phyloP scores from a whole-genome alignment of 2,888 invertebrate genomes.

The Microchrysa polita region DNA sequence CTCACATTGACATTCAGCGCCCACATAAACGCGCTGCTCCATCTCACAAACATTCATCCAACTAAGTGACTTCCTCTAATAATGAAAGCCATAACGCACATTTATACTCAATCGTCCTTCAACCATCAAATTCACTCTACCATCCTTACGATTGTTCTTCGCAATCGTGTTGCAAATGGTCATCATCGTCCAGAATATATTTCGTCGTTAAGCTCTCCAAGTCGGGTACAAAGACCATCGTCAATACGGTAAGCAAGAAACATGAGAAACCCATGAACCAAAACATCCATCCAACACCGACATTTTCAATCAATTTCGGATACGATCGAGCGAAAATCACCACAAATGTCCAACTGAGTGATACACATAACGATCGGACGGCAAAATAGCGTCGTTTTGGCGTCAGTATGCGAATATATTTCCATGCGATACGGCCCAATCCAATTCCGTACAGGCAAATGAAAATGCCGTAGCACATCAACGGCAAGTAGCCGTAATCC shows the following conservation, averaged over 20 bases:
- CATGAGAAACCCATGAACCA: slow-evolving; percentile 73
- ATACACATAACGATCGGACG: slow-evolving; percentile 43
- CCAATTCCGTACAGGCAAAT: slow-evolving; percentile 48
- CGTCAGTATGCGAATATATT: slow-evolving; percentile 45
- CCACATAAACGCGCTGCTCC: too few species aligned
- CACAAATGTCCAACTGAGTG: slow-evolving; percentile 74
- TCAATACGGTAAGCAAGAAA: slow-evolving; percentile 70
- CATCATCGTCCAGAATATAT: slow-evolving; percentile 43
- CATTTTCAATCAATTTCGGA: slow-evolving; percentile 67
- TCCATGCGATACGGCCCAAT: slow-evolving; percentile 46
- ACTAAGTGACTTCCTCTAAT: background rate
- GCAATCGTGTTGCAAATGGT: slow-evolving; percentile 31
- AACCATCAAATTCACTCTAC: background rate
- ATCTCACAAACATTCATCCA: too few species aligned
- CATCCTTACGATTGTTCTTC: slow-evolving; percentile 35
- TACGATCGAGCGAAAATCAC: slow-evolving; percentile 73
- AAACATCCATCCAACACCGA: slow-evolving; percentile 73
- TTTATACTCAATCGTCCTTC: background rate
- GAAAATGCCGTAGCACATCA: slow-evolving; percentile 47
- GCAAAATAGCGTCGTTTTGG: slow-evolving; percentile 49
- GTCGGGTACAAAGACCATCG: slow-evolving; percentile 55
- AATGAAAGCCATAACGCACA: too few species aligned
- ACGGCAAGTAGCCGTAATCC: slow-evolving; percentile 47
- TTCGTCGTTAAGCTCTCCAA: slow-evolving; percentile 53
- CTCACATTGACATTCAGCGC: too few species aligned